A percentile compares a stretch with the other conserved stretches of the same genome.
Evolutionary conservation across 35 echinoderm and acorn worm species (phyloP).

Genomic region (Lytechinus pictus): DNA sequence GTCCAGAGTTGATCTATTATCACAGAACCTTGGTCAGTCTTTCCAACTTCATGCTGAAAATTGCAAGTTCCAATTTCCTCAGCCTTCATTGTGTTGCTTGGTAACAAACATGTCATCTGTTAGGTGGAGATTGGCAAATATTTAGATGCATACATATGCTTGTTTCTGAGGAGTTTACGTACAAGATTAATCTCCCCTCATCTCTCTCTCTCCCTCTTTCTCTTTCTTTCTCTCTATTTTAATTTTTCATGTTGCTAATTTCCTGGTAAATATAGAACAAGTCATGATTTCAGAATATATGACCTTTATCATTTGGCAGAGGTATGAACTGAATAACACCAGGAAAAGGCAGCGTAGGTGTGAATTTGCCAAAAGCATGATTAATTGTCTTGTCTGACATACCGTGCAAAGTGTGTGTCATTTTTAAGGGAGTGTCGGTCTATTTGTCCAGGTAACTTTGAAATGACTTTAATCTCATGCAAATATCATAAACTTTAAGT

Average conservation of each 20-base stretch:
- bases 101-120: background rate
- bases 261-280: background rate
- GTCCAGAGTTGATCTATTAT: background rate
- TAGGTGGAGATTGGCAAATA: background rate
- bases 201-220: background rate
- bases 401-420: background rate
- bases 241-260: background rate
- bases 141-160: background rate
- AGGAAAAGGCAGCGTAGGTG: background rate
- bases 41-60: background rate
- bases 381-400: background rate
- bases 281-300: background rate
- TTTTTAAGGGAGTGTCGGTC: background rate
- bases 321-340: background rate
- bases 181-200: background rate
- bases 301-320: background rate
- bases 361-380: slow-evolving; percentile 4
- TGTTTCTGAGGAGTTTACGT: background rate
- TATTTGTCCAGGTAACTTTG: background rate
- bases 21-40: background rate
- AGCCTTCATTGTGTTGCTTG: background rate
- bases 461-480: background rate
- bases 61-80: background rate
- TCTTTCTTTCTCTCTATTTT: background rate
- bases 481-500: background rate